Evolutionary conservation across 2,888 invertebrate species (phyloP).

Genomic region (Drosophila recens): DNA sequence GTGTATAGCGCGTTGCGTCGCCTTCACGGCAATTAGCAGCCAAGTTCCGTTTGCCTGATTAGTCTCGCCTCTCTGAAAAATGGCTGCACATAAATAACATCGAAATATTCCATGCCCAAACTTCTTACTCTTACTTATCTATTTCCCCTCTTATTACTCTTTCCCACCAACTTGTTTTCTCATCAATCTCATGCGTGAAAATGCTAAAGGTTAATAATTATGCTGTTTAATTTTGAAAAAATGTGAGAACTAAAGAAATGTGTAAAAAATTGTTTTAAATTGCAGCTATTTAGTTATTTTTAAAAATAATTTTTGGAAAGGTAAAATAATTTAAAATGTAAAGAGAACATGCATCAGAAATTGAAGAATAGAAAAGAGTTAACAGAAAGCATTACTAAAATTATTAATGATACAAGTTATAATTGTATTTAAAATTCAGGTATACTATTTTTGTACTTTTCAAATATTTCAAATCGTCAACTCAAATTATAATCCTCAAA

Average conservation of each 20-base stretch:
- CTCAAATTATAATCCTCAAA: too few species aligned
- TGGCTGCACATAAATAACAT: conserved; percentile 73
- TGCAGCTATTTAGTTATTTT: conserved; percentile 33
- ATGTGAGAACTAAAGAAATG: conserved; percentile 24
- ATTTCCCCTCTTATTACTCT: not conserved
- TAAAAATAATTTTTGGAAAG: not conserved
- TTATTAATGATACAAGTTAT: not conserved
- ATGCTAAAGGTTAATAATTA: conserved; percentile 78
- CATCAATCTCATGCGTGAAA: conserved; percentile 72
- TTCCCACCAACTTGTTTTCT: conserved; percentile 42
- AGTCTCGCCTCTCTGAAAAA: conserved; percentile 75
- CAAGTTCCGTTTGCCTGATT: conserved; percentile 63
- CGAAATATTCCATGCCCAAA: conserved; percentile 15
- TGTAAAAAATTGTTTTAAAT: conserved; percentile 36
- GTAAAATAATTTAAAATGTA: conserved; percentile 1
- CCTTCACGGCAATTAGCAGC: conserved; percentile 78
- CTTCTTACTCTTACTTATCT: not conserved
- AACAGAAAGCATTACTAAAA: not conserved
- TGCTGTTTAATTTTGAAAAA: conserved; percentile 53
- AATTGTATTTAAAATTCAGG: too few species aligned
- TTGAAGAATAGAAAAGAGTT: not conserved
- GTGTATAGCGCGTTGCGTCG: conserved; percentile 54
- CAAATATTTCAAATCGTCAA: too few species aligned
- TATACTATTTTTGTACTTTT: too few species aligned
- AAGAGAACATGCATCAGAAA: not conserved